A percentile compares a stretch with the other conserved stretches of the same genome.
These are phyloP conservation scores for Caloenas nicobarica DNA, from an alignment of 2,113 vertebrate genomes.

Conservation along the genomic window DNA sequence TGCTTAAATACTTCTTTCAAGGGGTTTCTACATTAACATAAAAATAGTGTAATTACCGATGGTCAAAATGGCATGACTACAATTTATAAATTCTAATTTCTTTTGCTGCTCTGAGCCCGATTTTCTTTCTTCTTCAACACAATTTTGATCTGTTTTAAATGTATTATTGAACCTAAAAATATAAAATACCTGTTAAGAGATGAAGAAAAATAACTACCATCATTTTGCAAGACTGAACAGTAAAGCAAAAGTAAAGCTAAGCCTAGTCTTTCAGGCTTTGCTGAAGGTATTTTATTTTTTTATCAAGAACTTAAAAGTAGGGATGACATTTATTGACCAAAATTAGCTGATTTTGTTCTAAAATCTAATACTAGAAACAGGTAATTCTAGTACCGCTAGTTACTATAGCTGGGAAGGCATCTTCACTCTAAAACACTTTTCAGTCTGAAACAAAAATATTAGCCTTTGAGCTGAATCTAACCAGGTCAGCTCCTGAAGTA, in stretches of 20 bases:
- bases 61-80: conserved; percentile 64
- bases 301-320: neutral
- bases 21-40: conserved; percentile 60
- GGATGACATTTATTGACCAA: neutral
- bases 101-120: conserved; percentile 45
- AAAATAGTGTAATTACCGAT: conserved; percentile 60
- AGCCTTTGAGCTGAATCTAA: neutral
- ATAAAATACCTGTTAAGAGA: neutral
- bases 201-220: neutral
- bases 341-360: neutral
- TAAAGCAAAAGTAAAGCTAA: neutral
- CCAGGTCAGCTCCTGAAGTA: neutral
- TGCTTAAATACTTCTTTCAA: conserved; percentile 67
- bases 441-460: neutral
- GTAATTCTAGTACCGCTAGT: neutral
- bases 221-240: neutral
- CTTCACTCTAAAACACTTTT: neutral
- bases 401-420: neutral
- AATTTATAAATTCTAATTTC: conserved; percentile 54
- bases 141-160: conserved; percentile 28
- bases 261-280: neutral
- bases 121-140: conserved; percentile 25
- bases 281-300: neutral
- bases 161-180: conserved; percentile 7
- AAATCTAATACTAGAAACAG: neutral